Base-by-base conservation (phyloP, 2,797 vertebrate genomes). In the Chromobotia macracanthus region DNA sequence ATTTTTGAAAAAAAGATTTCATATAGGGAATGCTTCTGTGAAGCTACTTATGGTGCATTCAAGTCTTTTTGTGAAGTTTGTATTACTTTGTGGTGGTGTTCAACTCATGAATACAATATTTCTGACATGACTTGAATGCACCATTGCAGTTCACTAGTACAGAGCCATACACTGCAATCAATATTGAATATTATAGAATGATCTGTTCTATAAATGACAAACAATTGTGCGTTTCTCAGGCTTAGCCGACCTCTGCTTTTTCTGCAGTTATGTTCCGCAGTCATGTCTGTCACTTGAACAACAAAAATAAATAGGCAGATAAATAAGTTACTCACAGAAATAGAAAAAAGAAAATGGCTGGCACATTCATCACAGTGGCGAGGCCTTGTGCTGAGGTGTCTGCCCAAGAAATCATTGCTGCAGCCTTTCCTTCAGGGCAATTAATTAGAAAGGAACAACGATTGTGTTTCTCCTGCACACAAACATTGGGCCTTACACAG, bases 371-470 rank as follows among this genome's bases (percentile, higher is more conserved):
- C 80, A 81, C 55, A 31, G 71, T 69, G 61, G 67, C 74, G 72
- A 61, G 77, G 56, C 61, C 28, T 61, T 67, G 68, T 71, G 72
- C 73, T 67, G n/a, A 76, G 77, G 68, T 63, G 46, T 53, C 75
- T 63, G 73, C 48, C 64, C 68, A 74, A 75, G 77, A 77, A 84
- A 76, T 84, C 80, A 81, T 55, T 28, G 41, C 75, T 72, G 80
- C 80, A 72, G 66, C 41, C 69, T 63, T 78, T 82, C 38, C 80
- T 83, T 58, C 44, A 70, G 82, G 81, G 80, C 79, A 67, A 83
- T 86, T 85, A 84, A 86, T 87, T 86, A 85, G 70, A 87, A 81
- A 87, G 84, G 74, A 87, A 78, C 63, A 80, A 79, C 70, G 65
- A 80, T 67, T 71, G 50, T 79, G 56, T 76, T 58, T 75, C 63